Evolutionary conservation across 2,113 vertebrate species (phyloP).

Genomic region (Mus spicilegus): DNA sequence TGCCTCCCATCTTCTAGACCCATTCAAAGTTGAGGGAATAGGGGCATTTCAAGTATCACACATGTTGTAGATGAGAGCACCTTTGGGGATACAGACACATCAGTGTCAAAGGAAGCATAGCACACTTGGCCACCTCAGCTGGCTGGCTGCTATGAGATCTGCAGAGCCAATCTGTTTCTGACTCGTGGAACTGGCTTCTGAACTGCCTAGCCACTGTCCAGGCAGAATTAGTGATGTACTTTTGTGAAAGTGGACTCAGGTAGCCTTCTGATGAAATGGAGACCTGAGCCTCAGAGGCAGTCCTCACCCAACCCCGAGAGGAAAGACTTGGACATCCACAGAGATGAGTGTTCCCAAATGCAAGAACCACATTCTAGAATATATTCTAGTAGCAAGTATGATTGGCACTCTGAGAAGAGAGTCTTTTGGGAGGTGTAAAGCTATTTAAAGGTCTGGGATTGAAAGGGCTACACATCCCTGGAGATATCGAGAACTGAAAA

Average conservation of each 20-base stretch:
- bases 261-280: neutral
- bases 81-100: neutral
- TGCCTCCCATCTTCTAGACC: neutral
- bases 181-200: neutral
- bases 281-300: neutral
- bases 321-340: neutral
- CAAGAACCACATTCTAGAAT: neutral
- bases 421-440: neutral
- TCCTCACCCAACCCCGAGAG: neutral
- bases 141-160: neutral
- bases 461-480: neutral
- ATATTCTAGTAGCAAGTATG: neutral
- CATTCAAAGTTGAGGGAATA: neutral
- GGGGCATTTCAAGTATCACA: neutral
- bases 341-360: neutral
- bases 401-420: neutral
- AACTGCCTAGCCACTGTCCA: neutral
- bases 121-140: neutral
- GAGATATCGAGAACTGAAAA: neutral
- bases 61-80: neutral
- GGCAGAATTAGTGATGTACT: neutral
- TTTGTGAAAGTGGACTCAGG: neutral
- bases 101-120: neutral
- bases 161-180: neutral
- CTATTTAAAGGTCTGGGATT: neutral